Base-by-base conservation (phyloP, 2,888 invertebrate species). In the Blomia tropicalis region DNA sequence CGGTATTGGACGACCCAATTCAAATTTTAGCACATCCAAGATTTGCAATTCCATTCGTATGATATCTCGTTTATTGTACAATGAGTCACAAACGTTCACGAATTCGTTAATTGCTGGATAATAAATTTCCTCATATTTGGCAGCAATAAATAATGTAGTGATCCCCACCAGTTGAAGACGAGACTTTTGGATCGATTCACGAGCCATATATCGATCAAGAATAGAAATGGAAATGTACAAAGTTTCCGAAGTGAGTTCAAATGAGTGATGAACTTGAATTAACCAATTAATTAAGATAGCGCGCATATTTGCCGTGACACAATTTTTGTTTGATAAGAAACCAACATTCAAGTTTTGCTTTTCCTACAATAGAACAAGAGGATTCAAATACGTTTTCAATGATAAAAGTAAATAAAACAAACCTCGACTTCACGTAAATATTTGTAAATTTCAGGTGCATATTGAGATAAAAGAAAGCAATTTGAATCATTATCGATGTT, bases 51-150 rank as follows among this genome's bases (percentile, higher is more conserved):
- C 95, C 82, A 90, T 91, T 66, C 79, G 77, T 53, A 86, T 77
- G 43, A 95, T 82, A 69, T 93, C 86, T 1, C 77, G 71, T 70
- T 82, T 84, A 2, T 80, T 80, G 73, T 87, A 95, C 0, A 89
- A 82, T 71, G 86, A 82, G 75, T 91, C 92, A 11, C 91, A 87
- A 61, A 95, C 85, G 72, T 84, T 89, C 17, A 87, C 84, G 76
- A 92, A 92, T 75, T 96, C 95, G 4, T 76, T 77, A 25, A 91
- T 79, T 51, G 87, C 85, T 0, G 93, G 91, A 1, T 85, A 80
- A 70, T 84, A 89, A 70, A 91, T 84, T 77, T 96, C 96, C 75
- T 96, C 95, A 71, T 89, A 93, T 74, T 96, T 96, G 71, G 85
- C 82, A 0, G 95, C 92, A 60, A 93, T 81, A 70, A 89, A 83